These are phyloP conservation scores for Gonioctena quinquepunctata DNA, from an alignment of 1,140 invertebrate species.

Conservation along the genomic window DNA sequence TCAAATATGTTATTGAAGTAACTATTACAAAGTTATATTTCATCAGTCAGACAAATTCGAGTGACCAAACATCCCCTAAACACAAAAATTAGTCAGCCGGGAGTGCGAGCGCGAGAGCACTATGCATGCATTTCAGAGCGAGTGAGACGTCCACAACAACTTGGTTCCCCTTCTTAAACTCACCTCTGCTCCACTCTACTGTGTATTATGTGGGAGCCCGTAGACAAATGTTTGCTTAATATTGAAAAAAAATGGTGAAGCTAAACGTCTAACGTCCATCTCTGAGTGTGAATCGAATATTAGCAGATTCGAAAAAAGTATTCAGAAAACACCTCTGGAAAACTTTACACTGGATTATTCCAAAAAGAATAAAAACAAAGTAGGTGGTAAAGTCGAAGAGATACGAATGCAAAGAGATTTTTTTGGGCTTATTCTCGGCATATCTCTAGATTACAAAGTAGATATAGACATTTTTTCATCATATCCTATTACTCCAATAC, in stretches of 20 bases:
- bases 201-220: too few relatives aligned
- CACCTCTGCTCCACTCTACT: too few relatives aligned
- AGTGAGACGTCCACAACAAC: too few relatives aligned
- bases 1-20: too few relatives aligned
- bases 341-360: slow-evolving; percentile 30
- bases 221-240: slow-evolving; percentile 22
- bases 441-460: slow-evolving; percentile 38
- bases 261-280: slow-evolving; percentile 32
- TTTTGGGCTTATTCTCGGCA: slow-evolving; percentile 35
- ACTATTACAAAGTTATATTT: too few relatives aligned
- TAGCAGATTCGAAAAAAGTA: slow-evolving; percentile 38
- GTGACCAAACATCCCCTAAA: too few relatives aligned
- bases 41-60: too few relatives aligned
- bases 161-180: too few relatives aligned
- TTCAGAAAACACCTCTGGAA: slow-evolving; percentile 34
- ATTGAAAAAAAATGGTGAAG: slow-evolving; percentile 19
- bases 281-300: slow-evolving; percentile 30
- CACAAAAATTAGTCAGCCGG: too few relatives aligned
- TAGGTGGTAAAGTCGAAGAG: slow-evolving; percentile 35
- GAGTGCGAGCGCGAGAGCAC: too few relatives aligned
- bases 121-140: too few relatives aligned
- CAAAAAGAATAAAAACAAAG: slow-evolving; percentile 25
- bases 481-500: slow-evolving; percentile 41
- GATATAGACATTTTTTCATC: slow-evolving; percentile 37
- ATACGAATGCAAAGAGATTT: slow-evolving; percentile 44